Evolutionary conservation across 1,140 invertebrate genomes (phyloP), one percentile per base, ranked within the genome.

Genomic region (Drosophila funebris): DNA sequence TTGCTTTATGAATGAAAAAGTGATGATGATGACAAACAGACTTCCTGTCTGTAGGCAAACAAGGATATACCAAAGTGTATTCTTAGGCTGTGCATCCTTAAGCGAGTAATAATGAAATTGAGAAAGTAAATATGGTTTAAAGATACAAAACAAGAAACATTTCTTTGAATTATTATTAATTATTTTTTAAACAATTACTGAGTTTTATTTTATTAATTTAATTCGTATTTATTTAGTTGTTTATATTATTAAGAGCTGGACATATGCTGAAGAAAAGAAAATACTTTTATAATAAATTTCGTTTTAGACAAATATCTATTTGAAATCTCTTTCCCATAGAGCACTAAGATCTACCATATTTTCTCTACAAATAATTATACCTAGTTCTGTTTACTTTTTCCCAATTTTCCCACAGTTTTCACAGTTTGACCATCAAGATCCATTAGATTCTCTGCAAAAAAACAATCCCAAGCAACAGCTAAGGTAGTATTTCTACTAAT

Each of bases 11-110:
- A 18, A 8, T 44, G 27, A 11, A 4, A 13, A 46, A 20, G 24
- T 50, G 22, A 57, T 58, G 24, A 41, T 22, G 33, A 50, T 61
- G 22, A 27, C 7, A n/a, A 33, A 20, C 48, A 33, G 29, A 57
- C 68, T n/a, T n/a, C n/a, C n/a, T 64, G 60, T 48, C 63, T 64
- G 67, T 44, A 53, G 46, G 31, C 58, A 54, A 63, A 20, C 31
- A 33, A 57, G 50, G 20, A 37, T 63, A 48, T 36, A 33, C 29
- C 20, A 14, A 8, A 7, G 22, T 31, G 27, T 36, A 9, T 31
- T 2, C 22, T 41, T 27, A 39, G 37, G n/a, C 33, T 27, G 1
- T 27, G 24, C 2, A 1, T 6, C 6, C 24, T 27, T 6, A 27
- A 27, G 4, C 24, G 24, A 27, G 4, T 27, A 27, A 27, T 5